Conservation (phyloP, 2,797 vertebrate species). For the Eulemur rubriventer region DNA sequence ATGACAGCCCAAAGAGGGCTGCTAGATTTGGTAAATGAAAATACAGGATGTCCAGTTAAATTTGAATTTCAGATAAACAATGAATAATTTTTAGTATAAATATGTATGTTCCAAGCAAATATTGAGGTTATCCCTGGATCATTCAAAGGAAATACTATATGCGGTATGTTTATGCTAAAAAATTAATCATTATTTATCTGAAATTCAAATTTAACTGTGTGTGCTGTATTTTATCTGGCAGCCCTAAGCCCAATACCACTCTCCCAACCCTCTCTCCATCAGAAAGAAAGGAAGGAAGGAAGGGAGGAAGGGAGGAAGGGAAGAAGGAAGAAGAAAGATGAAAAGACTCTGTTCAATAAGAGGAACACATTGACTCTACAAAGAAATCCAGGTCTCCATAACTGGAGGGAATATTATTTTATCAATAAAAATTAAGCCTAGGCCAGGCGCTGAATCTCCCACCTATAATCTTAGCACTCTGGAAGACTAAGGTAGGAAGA, state of each 20-base stretch:
- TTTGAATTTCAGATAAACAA: slow-evolving; percentile 52
- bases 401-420: background rate
- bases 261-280: background rate
- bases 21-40: background rate
- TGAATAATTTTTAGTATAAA: slow-evolving; percentile 23
- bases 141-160: background rate
- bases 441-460: background rate
- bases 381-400: background rate
- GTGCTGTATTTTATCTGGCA: slow-evolving; percentile 4
- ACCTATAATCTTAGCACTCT: background rate
- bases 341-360: background rate
- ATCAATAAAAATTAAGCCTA: background rate
- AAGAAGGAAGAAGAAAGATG: background rate
- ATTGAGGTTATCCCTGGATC: background rate
- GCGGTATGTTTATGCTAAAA: background rate
- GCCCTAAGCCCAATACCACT: background rate
- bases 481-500: background rate
- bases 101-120: slow-evolving; percentile 24
- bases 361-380: background rate
- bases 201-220: slow-evolving; percentile 57
- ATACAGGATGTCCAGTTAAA: background rate
- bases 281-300: background rate
- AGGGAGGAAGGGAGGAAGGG: background rate
- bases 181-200: slow-evolving; percentile 2
- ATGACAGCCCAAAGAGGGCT: background rate